These are phyloP conservation scores for Nemapogon koenigi DNA, from an alignment of 2,888 invertebrate genomes.

Conservation along the genomic window DNA sequence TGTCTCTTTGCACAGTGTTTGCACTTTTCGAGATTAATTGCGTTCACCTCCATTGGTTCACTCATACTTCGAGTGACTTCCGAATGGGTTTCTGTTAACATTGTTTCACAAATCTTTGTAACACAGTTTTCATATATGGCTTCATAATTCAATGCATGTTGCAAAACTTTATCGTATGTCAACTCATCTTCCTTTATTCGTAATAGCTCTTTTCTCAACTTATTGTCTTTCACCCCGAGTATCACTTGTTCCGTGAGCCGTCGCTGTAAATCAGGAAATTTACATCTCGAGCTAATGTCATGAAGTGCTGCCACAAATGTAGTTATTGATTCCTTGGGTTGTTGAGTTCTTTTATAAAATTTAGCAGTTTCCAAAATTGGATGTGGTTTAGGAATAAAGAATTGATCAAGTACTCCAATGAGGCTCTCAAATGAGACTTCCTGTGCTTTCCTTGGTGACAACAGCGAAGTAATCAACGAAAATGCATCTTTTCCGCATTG, in stretches of 20 bases:
- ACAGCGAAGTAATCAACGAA: no score
- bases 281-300: conserved; percentile 3
- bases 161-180: conserved; percentile 1
- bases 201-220: background rate
- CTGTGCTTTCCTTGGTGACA: no score
- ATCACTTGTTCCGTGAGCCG: conserved; percentile 7
- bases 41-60: conserved; percentile 10
- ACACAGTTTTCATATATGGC: background rate
- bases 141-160: conserved; percentile 8
- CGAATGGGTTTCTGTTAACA: background rate
- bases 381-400: conserved; percentile 12
- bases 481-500: no score
- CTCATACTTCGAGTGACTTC: background rate
- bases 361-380: conserved; percentile 12
- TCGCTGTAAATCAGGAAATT: conserved; percentile 2
- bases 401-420: conserved; percentile 10
- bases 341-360: conserved; percentile 9
- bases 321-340: conserved; percentile 1
- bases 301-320: conserved; percentile 2
- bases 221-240: conserved; percentile 2
- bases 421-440: conserved; percentile 12
- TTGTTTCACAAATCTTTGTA: background rate
- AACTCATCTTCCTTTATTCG: background rate
- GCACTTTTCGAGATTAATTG: conserved; percentile 3
- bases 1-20: conserved; percentile 10